Conservation (phyloP, 2,797 vertebrate genomes). For the Rallus crepitans region DNA sequence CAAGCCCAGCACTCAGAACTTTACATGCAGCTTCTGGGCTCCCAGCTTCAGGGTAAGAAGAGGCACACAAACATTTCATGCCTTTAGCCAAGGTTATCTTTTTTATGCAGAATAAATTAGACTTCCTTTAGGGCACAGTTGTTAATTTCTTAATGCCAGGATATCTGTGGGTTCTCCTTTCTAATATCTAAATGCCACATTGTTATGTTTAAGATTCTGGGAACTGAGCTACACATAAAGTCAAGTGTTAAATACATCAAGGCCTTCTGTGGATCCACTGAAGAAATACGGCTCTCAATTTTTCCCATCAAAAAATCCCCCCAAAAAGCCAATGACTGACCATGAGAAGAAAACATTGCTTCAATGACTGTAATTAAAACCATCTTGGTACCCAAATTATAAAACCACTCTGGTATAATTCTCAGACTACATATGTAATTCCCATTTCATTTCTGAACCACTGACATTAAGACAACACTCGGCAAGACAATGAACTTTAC, state of each 20-base stretch:
- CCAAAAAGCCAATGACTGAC: conserved; percentile 6
- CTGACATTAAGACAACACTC: conserved; percentile 31
- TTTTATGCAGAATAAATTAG: neutral
- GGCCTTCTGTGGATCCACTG: neutral
- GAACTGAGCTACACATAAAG: neutral
- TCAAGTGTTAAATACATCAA: conserved; percentile 32
- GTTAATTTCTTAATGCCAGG: neutral
- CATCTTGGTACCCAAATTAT: conserved; percentile 32
- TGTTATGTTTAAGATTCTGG: neutral
- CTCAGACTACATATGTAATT: conserved; percentile 46
- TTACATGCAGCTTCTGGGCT: neutral
- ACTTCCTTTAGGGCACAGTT: neutral
- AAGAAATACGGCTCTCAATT: neutral
- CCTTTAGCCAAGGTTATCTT: neutral
- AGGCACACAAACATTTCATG: neutral
- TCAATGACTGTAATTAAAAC: conserved; percentile 39
- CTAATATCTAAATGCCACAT: neutral
- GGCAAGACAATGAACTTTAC: conserved; percentile 24
- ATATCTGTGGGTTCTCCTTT: neutral
- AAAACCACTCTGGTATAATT: conserved; percentile 30
- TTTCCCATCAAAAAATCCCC: neutral
- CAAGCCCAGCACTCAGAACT: neutral
- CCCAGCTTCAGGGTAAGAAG: neutral
- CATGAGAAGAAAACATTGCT: conserved; percentile 41
- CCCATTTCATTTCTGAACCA: neutral